Evolutionary conservation across 1,140 invertebrate species (phyloP).

Genomic region (Trypoxylus dichotomus): DNA sequence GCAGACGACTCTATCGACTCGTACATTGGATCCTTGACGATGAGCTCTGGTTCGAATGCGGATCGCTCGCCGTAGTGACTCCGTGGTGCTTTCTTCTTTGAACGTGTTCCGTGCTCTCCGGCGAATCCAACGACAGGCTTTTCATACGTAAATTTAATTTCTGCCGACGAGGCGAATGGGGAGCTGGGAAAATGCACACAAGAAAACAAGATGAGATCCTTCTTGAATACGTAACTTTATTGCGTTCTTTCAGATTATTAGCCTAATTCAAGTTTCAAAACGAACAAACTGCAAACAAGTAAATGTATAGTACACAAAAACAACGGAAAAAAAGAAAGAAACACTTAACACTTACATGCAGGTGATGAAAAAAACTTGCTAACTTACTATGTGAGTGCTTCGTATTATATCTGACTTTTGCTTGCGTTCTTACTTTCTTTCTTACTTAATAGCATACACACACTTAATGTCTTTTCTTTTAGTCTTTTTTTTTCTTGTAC

Average conservation of each 20-base stretch:
- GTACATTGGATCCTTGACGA: conserved; percentile 57
- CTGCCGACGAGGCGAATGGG: conserved; percentile 92
- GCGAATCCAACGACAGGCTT: conserved; percentile 93
- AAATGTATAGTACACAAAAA: conserved; percentile 8
- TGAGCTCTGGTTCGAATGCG: conserved; percentile 55
- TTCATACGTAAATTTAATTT: conserved; percentile 97
- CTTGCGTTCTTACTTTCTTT: not conserved
- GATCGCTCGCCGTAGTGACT: conserved; percentile 62
- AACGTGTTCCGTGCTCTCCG: conserved; percentile 86
- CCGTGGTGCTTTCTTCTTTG: conserved; percentile 69
- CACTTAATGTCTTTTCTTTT: not conserved
- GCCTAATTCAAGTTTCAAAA: not conserved
- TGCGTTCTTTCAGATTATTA: not conserved
- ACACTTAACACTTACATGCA: conserved; percentile 25
- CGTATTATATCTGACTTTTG: not conserved
- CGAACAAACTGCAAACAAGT: conserved; percentile 1
- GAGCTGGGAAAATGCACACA: conserved; percentile 64
- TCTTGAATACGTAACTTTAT: not conserved
- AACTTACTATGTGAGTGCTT: conserved; percentile 27
- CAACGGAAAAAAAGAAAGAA: not conserved
- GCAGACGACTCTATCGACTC: conserved; percentile 23
- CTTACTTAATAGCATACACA: not conserved
- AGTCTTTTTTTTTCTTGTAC: not conserved
- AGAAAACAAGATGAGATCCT: not conserved
- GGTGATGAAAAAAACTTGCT: conserved; percentile 22